Conservation (phyloP, 1,140 invertebrate genomes). For the Carposina sasakii region DNA sequence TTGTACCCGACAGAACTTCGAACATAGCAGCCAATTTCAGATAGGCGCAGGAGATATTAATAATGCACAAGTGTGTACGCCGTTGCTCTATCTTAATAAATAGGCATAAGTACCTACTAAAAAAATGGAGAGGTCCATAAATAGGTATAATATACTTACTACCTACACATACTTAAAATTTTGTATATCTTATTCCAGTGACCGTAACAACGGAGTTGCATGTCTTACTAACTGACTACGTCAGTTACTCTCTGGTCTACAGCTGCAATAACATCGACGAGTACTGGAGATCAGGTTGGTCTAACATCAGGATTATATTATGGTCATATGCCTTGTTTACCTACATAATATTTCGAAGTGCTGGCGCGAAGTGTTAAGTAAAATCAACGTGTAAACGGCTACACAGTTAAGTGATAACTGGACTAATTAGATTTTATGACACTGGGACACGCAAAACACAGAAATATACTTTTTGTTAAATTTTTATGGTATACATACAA, state of each 20-base stretch:
- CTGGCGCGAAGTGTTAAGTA: neutral
- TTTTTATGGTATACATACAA: too few relatives aligned
- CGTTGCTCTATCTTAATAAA: neutral
- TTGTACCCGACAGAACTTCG: too few relatives aligned
- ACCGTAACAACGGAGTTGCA: constrained; percentile 34
- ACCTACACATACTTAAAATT: neutral
- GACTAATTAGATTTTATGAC: neutral
- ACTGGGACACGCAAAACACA: neutral
- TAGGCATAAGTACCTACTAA: too few relatives aligned
- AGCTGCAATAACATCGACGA: constrained; percentile 36
- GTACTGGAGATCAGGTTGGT: constrained; percentile 15
- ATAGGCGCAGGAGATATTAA: neutral
- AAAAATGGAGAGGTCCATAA: too few relatives aligned
- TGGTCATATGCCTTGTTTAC: neutral
- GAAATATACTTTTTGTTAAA: too few relatives aligned
- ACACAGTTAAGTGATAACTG: neutral
- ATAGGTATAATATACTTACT: neutral
- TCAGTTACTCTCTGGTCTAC: constrained; percentile 45
- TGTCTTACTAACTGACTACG: constrained; percentile 44
- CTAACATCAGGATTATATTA: neutral
- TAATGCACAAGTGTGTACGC: neutral
- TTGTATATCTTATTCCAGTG: constrained; percentile 27
- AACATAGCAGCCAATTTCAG: neutral
- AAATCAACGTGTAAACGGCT: neutral
- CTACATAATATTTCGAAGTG: neutral